Base-by-base conservation (phyloP, 2,888 invertebrate species). In the Conops quadrifasciatus region DNA sequence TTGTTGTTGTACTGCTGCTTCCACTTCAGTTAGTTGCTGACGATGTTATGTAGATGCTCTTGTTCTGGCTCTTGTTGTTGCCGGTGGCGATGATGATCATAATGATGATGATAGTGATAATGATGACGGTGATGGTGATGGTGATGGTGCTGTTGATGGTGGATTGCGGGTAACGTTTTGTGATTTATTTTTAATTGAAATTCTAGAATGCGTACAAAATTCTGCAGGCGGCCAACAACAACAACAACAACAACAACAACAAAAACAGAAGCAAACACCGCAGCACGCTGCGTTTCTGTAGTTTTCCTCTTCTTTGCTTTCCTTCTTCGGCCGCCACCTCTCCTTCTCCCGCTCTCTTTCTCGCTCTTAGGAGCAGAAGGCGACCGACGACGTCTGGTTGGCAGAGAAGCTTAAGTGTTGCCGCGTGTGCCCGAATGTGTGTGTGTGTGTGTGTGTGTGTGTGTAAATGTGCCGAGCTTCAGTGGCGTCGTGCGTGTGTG, bases 151-250 rank as follows among this genome's bases (percentile, higher is more conserved):
- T 67, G 45, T 15, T 67, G 67, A 21, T 56, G 43, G n/a, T 60
- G 36, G 64, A 73, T 75, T 76, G 76, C 74, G 76, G 74, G 77
- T 73, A 81, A 81, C 81, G 80, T 80, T 83, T 82, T 84, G 84
- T 84, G 84, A 84, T 84, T 84, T 84, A 84, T 84, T 84, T 84
- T 84, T 84, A 84, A 84, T 84, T 84, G 84, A 84, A 84, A 84
- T 84, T 84, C 84, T 83, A 84, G 83, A 83, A 83, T 83, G 83
- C 84, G 83, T 82, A 81, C 82, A 81, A 84, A 77, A 77, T 74
- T 74, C 68, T 68, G 68, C 68, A 62, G 68, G 67, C 67, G 19
- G 28, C 24, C 62, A 51, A 58, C 43, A n/a, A 36, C 47, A 30
- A 45, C 66, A 36, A 19, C 62, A 45, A 19, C 21, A 21, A 15